These are phyloP conservation scores for Python bivittatus DNA, from an alignment of 2,113 vertebrate genomes.

Conservation along the genomic window DNA sequence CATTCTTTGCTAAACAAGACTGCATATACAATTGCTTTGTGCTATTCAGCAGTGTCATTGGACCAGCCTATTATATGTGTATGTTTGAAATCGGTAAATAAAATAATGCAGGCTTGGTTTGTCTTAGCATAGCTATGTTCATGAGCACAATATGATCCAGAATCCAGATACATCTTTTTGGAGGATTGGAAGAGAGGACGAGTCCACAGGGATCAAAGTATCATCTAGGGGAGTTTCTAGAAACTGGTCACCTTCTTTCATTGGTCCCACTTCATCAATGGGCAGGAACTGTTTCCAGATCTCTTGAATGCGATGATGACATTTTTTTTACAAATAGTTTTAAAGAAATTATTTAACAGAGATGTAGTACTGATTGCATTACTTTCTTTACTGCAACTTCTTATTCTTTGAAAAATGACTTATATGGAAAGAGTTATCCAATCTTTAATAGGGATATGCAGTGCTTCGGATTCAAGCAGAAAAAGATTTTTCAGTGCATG, in stretches of 20 bases:
- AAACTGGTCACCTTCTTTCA: not conserved
- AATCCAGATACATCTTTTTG: not conserved
- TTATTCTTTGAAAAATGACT: not conserved
- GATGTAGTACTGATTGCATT: not conserved
- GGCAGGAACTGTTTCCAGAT: not conserved
- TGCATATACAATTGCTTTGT: not conserved
- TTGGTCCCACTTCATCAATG: not conserved
- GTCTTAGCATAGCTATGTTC: not conserved
- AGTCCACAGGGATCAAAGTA: no score
- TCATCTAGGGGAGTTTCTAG: not conserved
- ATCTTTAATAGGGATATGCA: not conserved
- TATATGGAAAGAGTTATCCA: not conserved
- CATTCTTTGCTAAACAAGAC: not conserved
- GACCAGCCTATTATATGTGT: not conserved
- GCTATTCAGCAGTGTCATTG: not conserved
- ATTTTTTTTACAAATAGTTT: not conserved
- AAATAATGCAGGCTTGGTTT: not conserved
- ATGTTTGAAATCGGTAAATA: not conserved
- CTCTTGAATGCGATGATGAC: not conserved
- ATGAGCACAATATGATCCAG: not conserved
- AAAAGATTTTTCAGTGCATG: not conserved
- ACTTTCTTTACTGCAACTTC: not conserved
- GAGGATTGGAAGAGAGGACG: no score
- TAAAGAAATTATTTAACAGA: not conserved
- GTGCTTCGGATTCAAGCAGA: not conserved